A percentile compares a stretch with the other conserved stretches of the same genome.
Evolutionary conservation across 1,140 invertebrate species (phyloP).

Genomic region (Spodoptera litura): DNA sequence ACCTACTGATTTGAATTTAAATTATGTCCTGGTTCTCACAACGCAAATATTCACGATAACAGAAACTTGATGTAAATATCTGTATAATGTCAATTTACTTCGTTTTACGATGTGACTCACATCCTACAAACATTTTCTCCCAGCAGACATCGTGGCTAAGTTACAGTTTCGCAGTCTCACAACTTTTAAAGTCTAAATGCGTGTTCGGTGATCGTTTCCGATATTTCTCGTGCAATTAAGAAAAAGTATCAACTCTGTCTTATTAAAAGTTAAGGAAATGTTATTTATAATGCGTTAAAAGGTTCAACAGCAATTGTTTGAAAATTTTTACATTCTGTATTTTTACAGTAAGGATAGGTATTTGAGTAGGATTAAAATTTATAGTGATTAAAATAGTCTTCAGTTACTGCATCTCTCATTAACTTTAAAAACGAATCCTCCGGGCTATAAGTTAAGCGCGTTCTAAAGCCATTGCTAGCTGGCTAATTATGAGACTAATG

Average conservation of each 20-base stretch:
- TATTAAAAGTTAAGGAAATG: too few species aligned
- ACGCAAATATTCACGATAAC: conserved; percentile 35
- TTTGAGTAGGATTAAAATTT: too few species aligned
- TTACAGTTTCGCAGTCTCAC: too few species aligned
- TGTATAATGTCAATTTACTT: conserved; percentile 30
- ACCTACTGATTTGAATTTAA: conserved; percentile 42
- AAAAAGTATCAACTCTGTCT: too few species aligned
- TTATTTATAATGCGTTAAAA: too few species aligned
- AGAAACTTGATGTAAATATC: conserved; percentile 20
- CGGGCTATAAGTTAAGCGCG: neutral
- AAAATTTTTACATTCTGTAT: too few species aligned
- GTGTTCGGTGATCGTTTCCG: too few species aligned
- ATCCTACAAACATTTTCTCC: conserved; percentile 10
- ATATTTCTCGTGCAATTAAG: too few species aligned
- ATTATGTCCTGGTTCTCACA: conserved; percentile 40
- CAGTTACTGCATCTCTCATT: neutral
- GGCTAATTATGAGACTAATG: conserved; percentile 24
- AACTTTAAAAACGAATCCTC: conserved; percentile 21
- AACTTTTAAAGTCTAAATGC: too few species aligned
- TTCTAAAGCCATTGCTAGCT: neutral
- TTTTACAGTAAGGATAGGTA: too few species aligned
- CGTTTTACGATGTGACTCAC: conserved; percentile 40
- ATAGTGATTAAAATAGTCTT: neutral
- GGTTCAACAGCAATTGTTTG: too few species aligned
- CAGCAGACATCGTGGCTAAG: conserved; percentile 14